A percentile compares a stretch with the other conserved stretches of the same genome.
phyloP scores from a whole-genome alignment of 2,888 invertebrate genomes.

The Acleris sparsana region DNA sequence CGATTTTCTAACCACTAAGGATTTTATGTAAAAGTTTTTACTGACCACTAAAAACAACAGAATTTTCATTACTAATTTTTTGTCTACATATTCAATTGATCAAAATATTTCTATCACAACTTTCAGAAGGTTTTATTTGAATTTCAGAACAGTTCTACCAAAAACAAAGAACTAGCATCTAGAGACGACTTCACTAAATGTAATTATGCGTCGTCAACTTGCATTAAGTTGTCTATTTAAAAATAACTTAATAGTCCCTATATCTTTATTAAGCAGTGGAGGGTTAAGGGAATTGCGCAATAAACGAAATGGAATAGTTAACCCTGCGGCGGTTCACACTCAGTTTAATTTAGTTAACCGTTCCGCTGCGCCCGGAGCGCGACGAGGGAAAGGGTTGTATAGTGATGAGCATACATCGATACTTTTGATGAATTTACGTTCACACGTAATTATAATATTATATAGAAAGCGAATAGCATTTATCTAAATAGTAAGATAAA shows the following conservation, averaged over 20 bases:
- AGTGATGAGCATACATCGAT: conserved; percentile 51
- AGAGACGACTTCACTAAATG: too few relatives aligned
- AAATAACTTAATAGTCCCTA: conserved; percentile 76
- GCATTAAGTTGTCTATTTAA: conserved; percentile 51
- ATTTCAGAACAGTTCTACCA: too few relatives aligned
- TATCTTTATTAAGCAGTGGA: conserved; percentile 77
- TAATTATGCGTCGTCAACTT: conserved; percentile 5
- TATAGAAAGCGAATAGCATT: background rate
- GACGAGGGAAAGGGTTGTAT: conserved; percentile 71
- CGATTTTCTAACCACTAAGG: too few relatives aligned
- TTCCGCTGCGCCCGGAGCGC: conserved; percentile 73
- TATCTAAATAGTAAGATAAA: background rate
- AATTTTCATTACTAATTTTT: too few relatives aligned
- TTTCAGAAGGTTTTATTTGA: too few relatives aligned
- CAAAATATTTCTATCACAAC: too few relatives aligned
- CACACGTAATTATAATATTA: background rate
- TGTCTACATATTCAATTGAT: too few relatives aligned
- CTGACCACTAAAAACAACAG: too few relatives aligned
- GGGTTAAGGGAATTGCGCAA: conserved; percentile 79
- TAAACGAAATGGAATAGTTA: conserved; percentile 83
- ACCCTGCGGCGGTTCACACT: conserved; percentile 82
- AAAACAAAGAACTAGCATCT: too few relatives aligned
- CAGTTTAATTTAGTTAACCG: conserved; percentile 83
- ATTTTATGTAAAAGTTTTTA: too few relatives aligned
- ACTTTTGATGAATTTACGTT: conserved; percentile 1